phyloP scores from a whole-genome alignment of 2,797 vertebrate genomes.

The Forpus xanthops region DNA sequence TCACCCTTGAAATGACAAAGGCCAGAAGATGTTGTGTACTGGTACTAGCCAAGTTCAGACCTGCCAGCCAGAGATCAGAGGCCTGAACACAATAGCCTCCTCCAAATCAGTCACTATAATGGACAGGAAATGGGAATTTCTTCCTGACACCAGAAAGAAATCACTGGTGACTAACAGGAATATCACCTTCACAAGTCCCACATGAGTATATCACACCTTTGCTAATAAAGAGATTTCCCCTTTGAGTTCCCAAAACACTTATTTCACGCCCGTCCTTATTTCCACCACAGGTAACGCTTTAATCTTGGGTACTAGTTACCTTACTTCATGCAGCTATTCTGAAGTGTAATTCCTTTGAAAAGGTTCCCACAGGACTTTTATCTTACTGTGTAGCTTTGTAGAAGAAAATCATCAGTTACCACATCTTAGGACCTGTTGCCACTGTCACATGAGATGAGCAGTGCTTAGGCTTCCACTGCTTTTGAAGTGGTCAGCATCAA shows the following conservation, averaged over 20 bases:
- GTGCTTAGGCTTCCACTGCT: not conserved
- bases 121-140: not conserved
- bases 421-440: not conserved
- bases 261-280: not conserved
- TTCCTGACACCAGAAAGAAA: not conserved
- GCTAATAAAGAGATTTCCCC: not conserved
- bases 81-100: not conserved
- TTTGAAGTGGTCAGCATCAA: not conserved
- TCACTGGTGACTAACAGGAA: not conserved
- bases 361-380: not conserved
- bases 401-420: not conserved
- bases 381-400: not conserved
- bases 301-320: not conserved
- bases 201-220: not conserved
- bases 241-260: not conserved
- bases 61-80: not conserved
- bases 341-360: not conserved
- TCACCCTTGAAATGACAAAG: not conserved
- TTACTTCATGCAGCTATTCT: not conserved
- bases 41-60: not conserved
- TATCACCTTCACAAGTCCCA: not conserved
- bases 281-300: not conserved
- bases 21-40: not conserved
- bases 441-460: not conserved
- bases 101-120: not conserved